Percentiles rank a stretch among this genome's conserved stretches.
Evolutionary conservation across 2,888 invertebrate species (phyloP).

Genomic region (Catonia carolina): DNA sequence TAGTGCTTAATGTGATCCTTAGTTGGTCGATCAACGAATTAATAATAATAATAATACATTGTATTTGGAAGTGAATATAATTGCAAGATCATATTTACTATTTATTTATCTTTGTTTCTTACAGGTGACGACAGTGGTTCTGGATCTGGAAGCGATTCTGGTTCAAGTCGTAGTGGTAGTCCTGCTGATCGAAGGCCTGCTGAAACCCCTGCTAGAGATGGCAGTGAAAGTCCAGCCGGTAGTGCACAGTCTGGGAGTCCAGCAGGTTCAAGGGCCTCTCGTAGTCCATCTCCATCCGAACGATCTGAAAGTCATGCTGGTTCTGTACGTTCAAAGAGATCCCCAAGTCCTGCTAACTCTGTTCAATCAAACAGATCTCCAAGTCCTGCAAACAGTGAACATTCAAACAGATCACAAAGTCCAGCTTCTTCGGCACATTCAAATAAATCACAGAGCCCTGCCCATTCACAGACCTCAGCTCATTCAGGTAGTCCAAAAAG

Average conservation of each 20-base stretch:
- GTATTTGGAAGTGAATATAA: too few relatives aligned
- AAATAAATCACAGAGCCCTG: slow-evolving; percentile 39
- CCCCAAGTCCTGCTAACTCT: slow-evolving; percentile 27
- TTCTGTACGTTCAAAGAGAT: slow-evolving; percentile 29
- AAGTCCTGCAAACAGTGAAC: slow-evolving; percentile 36
- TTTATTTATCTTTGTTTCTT: too few relatives aligned
- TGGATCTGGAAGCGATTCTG: slow-evolving; percentile 24
- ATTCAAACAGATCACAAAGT: slow-evolving; percentile 36
- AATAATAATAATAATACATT: too few relatives aligned
- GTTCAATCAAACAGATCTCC: slow-evolving; percentile 24
- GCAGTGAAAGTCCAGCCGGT: slow-evolving; percentile 30
- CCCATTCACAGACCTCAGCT: slow-evolving; percentile 29
- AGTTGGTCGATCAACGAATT: too few relatives aligned
- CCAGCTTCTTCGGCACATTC: slow-evolving; percentile 31
- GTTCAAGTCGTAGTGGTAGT: slow-evolving; percentile 44
- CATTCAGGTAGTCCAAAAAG: slow-evolving; percentile 14
- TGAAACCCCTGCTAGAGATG: slow-evolving; percentile 41
- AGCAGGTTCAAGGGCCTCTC: slow-evolving; percentile 29
- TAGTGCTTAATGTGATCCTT: too few relatives aligned
- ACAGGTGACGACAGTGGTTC: slow-evolving; percentile 44
- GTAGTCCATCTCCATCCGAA: slow-evolving; percentile 35
- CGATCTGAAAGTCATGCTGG: slow-evolving; percentile 29
- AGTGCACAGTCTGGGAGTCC: slow-evolving; percentile 20
- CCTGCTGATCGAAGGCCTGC: slow-evolving; percentile 43
- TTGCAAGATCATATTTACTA: too few relatives aligned